Percentiles rank a stretch among this genome's conserved stretches.
Conservation (phyloP, 2,888 invertebrate genomes). For the Doris montereyensis region DNA sequence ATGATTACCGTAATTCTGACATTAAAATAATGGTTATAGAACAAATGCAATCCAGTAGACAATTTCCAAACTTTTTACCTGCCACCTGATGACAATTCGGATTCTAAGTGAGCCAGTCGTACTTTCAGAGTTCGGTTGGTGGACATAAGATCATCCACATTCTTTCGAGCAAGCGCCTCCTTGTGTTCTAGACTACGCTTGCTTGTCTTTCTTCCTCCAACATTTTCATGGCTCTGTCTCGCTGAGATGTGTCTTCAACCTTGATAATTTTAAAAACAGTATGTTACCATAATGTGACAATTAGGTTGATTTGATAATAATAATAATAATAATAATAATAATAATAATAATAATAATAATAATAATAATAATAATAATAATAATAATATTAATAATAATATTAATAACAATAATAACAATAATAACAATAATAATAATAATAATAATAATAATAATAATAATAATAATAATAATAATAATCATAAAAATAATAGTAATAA, state of each 20-base stretch:
- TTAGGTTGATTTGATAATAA: too few relatives aligned
- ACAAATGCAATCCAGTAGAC: too few relatives aligned
- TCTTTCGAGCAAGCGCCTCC: slow-evolving; percentile 68
- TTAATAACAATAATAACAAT: too few relatives aligned
- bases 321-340: neutral
- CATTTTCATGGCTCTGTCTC: slow-evolving; percentile 79
- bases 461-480: too few relatives aligned
- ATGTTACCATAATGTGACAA: too few relatives aligned
- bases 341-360: neutral
- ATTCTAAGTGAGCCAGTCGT: slow-evolving; percentile 1
- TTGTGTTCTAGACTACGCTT: slow-evolving; percentile 79
- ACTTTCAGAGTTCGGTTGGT: neutral
- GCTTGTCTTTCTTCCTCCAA: slow-evolving; percentile 77
- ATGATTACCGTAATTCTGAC: too few relatives aligned
- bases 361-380: neutral
- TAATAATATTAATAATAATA: neutral
- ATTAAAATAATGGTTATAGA: too few relatives aligned
- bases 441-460: too few relatives aligned
- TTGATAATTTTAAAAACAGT: slow-evolving; percentile 38
- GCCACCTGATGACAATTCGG: slow-evolving; percentile 4
- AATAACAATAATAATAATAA: too few relatives aligned
- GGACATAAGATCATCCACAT: neutral
- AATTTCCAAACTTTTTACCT: neutral
- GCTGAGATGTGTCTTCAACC: slow-evolving; percentile 85
- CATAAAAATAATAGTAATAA: too few relatives aligned